Evolutionary conservation across 2,797 vertebrate genomes (phyloP), one percentile per base, ranked within the genome.

Genomic region (Hippocampus kuda): DNA sequence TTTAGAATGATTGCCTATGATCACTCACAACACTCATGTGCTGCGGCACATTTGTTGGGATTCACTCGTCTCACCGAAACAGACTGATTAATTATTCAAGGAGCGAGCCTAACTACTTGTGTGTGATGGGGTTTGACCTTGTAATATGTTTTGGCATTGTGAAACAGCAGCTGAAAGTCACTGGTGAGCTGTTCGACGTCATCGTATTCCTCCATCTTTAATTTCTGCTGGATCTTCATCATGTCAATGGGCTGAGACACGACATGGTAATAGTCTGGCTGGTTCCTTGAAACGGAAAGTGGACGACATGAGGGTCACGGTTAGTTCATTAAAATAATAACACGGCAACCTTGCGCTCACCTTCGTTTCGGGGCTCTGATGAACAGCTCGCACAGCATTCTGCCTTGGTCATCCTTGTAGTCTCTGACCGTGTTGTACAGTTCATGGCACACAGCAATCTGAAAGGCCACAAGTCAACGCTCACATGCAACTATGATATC

Each of bases 121-220:
- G 24, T 56, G 12, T 24, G 9, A 3, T 24, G 46, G 16, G 46
- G 2, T 22, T 16, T 34, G 89, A 97, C 97, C 94, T 99, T 99
- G 77, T 99, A 99, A 85, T 99, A 99, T 10, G 91, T 90, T 83
- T 98, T 98, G 44, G 97, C 93, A 10, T 99, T 99, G 89, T 94
- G 98, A 82, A 99, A 98, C 71, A 99, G 87, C 68, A 99, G 90
- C 71, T 97, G 96, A 85, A 99, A 96, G 87, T 99, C 97, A 78
- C 89, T 89, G 67, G 97, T 99, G 76, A 99, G 90, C 74, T 97
- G 87, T 70, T 94, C 94, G 38, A 99, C 96, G 64, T 98, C 96
- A 75, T 99, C 96, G 69, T 99, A 99, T 73, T 99, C 97, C 83
- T 99, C 97, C 97, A 99, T 98, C 91, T 99, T 99, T 70, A 99